Evolutionary conservation across 2,113 vertebrate genomes (phyloP).

Genomic region (Chionis minor): DNA sequence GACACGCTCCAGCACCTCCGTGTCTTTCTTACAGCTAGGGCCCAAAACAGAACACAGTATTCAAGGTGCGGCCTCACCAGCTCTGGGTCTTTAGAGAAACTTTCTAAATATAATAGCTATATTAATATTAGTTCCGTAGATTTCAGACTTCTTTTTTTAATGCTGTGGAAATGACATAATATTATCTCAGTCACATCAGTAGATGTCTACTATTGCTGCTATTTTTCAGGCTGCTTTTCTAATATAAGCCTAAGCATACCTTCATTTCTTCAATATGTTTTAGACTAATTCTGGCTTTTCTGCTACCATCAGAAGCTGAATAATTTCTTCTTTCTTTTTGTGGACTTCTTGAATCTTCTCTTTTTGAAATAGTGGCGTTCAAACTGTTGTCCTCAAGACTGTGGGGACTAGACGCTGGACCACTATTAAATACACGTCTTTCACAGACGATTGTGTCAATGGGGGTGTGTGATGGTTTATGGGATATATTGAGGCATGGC

Average conservation of each 20-base stretch:
- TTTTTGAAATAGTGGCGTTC: not conserved
- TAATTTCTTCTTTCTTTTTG: not conserved
- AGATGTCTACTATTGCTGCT: not conserved
- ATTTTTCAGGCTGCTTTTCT: not conserved
- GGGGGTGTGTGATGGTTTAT: not conserved
- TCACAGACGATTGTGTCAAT: not conserved
- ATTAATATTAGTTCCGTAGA: not conserved
- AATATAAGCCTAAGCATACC: not conserved
- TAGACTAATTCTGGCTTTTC: not conserved
- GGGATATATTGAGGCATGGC: not conserved
- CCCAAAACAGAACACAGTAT: not conserved
- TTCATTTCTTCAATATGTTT: not conserved
- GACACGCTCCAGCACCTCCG: rapidly evolving
- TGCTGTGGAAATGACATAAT: not conserved
- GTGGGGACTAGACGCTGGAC: not conserved
- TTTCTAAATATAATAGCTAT: not conserved
- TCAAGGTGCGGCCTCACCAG: not conserved
- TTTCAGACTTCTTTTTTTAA: not conserved
- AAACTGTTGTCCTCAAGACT: not conserved
- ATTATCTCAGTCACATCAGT: not conserved
- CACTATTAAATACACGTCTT: not conserved
- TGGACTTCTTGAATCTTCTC: not conserved
- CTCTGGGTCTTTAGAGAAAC: not conserved
- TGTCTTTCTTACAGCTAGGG: not conserved
- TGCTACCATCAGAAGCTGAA: not conserved